Conservation (phyloP, 2,113 vertebrate species). For the Stegostoma tigrinum region DNA sequence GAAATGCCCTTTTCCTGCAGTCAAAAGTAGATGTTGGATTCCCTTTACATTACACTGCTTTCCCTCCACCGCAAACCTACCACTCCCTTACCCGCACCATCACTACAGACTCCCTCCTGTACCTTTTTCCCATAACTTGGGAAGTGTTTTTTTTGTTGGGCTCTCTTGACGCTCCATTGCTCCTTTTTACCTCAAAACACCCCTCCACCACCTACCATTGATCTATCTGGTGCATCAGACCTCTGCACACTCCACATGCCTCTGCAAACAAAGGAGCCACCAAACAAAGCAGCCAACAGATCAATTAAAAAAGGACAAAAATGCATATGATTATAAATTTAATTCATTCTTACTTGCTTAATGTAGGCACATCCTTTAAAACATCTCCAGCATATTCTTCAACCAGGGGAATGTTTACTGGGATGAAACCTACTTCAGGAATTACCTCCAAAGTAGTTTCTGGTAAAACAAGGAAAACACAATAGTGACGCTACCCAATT, state of each 20-base stretch:
- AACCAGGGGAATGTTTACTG: slow-evolving; percentile 45
- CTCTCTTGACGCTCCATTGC: neutral
- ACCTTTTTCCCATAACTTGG: too few relatives aligned
- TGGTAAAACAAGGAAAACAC: neutral
- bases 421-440: slow-evolving; percentile 43
- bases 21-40: too few relatives aligned
- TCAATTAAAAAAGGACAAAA: neutral
- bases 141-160: neutral
- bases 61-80: too few relatives aligned
- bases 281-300: neutral
- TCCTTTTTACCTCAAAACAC: neutral
- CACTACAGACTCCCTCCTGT: neutral
- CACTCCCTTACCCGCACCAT: neutral
- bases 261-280: neutral
- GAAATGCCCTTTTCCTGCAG: neutral
- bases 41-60: too few relatives aligned
- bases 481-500: neutral
- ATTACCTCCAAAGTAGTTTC: slow-evolving; percentile 38
- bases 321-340: neutral
- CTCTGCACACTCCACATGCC: too few relatives aligned
- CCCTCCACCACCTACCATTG: neutral
- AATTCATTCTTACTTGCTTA: slow-evolving; percentile 44
- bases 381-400: slow-evolving; percentile 46
- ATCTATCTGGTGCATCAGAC: neutral
- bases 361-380: slow-evolving; percentile 45